Evolutionary conservation across 1,140 invertebrate species (phyloP).

Genomic region (Bombus confusus): DNA sequence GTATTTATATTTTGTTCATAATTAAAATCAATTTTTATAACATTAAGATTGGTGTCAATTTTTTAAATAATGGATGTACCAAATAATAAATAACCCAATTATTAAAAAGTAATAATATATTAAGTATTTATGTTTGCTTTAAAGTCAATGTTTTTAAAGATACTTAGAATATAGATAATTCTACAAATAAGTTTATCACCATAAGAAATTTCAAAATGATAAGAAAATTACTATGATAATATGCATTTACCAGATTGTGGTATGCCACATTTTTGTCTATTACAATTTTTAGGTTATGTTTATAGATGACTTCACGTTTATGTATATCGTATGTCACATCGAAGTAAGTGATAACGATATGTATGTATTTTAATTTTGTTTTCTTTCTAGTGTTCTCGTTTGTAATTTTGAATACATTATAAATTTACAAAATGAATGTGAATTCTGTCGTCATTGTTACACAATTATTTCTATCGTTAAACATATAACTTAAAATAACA

Average conservation of each 20-base stretch:
- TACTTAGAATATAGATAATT: background rate
- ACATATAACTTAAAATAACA: conserved; percentile 3
- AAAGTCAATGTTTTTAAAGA: background rate
- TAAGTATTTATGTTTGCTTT: background rate
- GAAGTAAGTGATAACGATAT: conserved; percentile 19
- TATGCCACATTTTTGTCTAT: background rate
- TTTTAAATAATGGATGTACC: background rate
- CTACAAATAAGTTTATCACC: background rate
- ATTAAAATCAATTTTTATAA: background rate
- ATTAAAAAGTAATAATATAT: background rate
- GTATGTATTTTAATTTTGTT: background rate
- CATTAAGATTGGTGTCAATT: background rate
- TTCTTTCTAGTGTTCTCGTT: background rate
- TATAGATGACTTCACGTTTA: background rate
- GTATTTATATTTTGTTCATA: background rate
- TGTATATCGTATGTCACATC: conserved; percentile 10
- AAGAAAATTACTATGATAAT: background rate
- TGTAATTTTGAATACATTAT: background rate
- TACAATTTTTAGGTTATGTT: conserved; percentile 53
- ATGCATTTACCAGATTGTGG: background rate
- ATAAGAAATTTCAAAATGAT: background rate
- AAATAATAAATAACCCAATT: background rate
- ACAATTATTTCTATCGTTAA: background rate
- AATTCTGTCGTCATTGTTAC: background rate
- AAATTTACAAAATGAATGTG: conserved; percentile 20